Evolutionary conservation across 1,140 invertebrate genomes (phyloP).

Genomic region (Panulirus ornatus): DNA sequence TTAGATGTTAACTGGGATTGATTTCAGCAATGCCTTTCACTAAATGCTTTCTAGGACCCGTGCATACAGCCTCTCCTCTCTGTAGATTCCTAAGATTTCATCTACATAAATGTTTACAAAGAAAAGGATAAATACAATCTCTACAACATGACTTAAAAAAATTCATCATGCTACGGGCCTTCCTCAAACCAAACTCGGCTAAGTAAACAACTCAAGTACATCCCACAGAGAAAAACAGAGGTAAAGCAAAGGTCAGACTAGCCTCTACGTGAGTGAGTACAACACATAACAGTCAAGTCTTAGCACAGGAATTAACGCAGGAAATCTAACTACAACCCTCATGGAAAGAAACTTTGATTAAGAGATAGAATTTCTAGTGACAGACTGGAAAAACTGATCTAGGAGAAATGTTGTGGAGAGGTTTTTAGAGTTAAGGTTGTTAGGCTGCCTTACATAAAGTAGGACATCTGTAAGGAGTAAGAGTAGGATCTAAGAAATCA

Average conservation of each 20-base stretch:
- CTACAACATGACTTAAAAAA: background rate
- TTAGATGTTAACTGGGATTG: conserved; percentile 55
- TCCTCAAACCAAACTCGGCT: conserved; percentile 39
- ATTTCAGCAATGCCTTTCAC: conserved; percentile 22
- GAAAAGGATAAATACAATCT: conserved; percentile 36
- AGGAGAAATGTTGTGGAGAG: background rate
- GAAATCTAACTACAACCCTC: conserved; percentile 57
- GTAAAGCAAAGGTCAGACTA: conserved; percentile 58
- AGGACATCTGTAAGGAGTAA: conserved; percentile 8
- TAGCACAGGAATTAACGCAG: conserved; percentile 64
- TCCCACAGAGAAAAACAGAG: conserved; percentile 48
- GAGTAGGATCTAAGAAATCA: conserved; percentile 28
- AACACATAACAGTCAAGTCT: conserved; percentile 61
- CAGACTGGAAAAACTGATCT: conserved; percentile 16
- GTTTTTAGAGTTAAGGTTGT: no score
- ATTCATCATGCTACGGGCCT: conserved; percentile 7
- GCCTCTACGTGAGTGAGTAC: conserved; percentile 60
- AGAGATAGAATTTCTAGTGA: background rate
- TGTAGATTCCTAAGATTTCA: conserved; percentile 13
- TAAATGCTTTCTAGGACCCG: background rate
- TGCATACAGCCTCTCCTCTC: conserved; percentile 14
- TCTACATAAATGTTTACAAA: conserved; percentile 40
- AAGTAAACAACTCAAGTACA: conserved; percentile 58
- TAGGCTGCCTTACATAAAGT: background rate
- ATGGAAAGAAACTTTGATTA: conserved; percentile 42